phyloP scores from a whole-genome alignment of 2,113 vertebrate species.

The Neoarius graeffei region DNA sequence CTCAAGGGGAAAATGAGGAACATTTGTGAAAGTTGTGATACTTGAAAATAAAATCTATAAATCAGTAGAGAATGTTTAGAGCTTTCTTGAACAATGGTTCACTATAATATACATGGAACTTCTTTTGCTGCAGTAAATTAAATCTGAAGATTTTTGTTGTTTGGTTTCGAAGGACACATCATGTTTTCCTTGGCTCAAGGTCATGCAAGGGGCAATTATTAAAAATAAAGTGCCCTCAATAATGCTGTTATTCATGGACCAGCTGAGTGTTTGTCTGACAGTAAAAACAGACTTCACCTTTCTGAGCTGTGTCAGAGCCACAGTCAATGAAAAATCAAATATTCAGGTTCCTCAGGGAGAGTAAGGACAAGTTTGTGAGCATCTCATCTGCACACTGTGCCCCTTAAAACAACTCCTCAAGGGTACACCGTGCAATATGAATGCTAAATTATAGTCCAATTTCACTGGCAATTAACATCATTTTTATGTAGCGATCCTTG shows the following conservation, averaged over 20 bases:
- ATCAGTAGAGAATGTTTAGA: background rate
- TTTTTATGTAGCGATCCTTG: background rate
- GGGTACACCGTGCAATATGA: constrained; percentile 1
- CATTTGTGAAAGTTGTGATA: background rate
- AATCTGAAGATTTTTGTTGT: background rate
- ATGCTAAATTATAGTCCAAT: constrained; percentile 32
- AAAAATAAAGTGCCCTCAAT: constrained; percentile 23
- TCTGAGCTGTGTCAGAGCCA: background rate
- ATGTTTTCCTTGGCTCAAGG: constrained; percentile 34
- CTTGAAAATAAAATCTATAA: background rate
- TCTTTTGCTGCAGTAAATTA: background rate
- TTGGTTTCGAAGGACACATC: constrained; percentile 5
- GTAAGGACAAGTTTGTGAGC: constrained; percentile 14
- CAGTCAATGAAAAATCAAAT: constrained; percentile 30
- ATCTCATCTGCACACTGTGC: background rate
- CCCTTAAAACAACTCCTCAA: constrained; percentile 14
- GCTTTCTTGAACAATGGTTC: background rate
- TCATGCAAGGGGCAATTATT: constrained; percentile 23
- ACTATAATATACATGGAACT: background rate
- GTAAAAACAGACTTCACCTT: constrained; percentile 27
- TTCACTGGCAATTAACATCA: constrained; percentile 33
- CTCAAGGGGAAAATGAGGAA: background rate
- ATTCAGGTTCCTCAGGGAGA: constrained; percentile 25
- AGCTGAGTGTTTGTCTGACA: constrained; percentile 30
- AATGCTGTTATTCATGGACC: constrained; percentile 17